Percentiles rank a stretch among this genome's conserved stretches.
These are phyloP conservation scores for Oceanites oceanicus DNA, from an alignment of 2,113 vertebrate genomes.

Conservation along the genomic window DNA sequence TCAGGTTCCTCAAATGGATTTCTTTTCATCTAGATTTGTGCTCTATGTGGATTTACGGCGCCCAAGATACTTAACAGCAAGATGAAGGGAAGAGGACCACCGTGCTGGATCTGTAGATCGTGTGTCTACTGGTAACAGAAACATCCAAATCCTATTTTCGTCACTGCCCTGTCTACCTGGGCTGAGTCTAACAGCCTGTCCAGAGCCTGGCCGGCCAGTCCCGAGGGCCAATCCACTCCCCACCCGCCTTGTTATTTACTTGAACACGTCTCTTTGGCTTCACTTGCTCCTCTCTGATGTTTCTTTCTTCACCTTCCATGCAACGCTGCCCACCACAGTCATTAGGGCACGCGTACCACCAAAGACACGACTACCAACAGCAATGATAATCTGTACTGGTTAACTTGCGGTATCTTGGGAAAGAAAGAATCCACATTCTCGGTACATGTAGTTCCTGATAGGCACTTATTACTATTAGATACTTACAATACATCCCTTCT, in stretches of 20 bases:
- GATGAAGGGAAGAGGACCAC: neutral
- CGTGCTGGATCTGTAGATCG: accelerated
- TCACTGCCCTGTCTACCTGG: neutral
- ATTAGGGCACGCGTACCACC: accelerated
- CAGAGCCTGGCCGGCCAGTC: neutral
- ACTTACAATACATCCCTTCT: neutral
- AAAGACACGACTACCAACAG: neutral
- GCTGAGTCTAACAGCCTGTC: neutral
- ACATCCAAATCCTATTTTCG: neutral
- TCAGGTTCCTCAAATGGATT: neutral
- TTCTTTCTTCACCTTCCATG: neutral
- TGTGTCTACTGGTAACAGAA: neutral
- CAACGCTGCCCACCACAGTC: neutral
- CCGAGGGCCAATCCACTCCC: neutral
- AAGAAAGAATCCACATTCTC: neutral
- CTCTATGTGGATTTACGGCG: neutral
- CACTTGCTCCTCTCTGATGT: neutral
- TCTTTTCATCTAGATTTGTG: neutral
- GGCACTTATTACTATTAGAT: neutral
- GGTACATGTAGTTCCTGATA: neutral
- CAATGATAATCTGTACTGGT: neutral
- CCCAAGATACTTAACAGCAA: neutral
- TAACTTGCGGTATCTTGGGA: neutral
- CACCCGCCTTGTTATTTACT: neutral
- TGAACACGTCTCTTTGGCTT: neutral